These are phyloP conservation scores for Macquaria ambigua DNA, from an alignment of 2,113 vertebrate genomes.

Conservation along the genomic window DNA sequence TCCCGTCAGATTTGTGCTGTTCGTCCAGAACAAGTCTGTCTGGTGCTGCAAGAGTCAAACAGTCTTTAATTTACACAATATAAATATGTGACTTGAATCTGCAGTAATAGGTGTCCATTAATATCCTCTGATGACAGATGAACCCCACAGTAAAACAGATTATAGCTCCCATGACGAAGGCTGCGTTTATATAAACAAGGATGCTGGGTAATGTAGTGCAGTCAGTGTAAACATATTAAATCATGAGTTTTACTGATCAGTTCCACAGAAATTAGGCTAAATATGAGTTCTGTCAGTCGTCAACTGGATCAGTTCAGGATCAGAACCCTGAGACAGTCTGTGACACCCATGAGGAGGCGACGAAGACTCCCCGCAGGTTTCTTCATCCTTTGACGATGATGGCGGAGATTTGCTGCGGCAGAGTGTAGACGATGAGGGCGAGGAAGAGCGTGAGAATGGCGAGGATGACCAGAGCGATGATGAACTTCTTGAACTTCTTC, in stretches of 20 bases:
- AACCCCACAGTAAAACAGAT: not conserved
- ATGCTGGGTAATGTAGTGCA: conserved; percentile 46
- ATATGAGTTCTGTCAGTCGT: not conserved
- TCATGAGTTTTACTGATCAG: conserved; percentile 1
- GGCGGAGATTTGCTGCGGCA: conserved; percentile 91
- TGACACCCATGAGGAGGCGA: not conserved
- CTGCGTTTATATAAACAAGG: not conserved
- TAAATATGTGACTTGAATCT: conserved; percentile 5
- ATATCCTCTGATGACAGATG: conserved; percentile 12
- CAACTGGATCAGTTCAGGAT: not conserved
- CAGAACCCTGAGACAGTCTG: conserved; percentile 4
- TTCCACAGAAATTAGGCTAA: not conserved
- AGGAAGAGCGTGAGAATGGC: conserved; percentile 88
- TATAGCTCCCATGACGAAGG: not conserved
- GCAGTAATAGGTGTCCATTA: not conserved
- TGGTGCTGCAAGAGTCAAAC: not conserved
- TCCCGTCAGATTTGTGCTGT: not conserved
- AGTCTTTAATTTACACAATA: conserved; percentile 7
- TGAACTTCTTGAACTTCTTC: conserved; percentile 92
- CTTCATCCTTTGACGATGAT: conserved; percentile 88
- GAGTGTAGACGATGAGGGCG: conserved; percentile 90
- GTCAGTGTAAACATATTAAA: conserved; percentile 6
- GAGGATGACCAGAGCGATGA: conserved; percentile 88
- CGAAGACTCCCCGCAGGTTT: not conserved
- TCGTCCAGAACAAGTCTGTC: not conserved